Percentiles rank a stretch among this genome's conserved stretches.
phyloP scores from a whole-genome alignment of 2,113 vertebrate species.

The Grammomys dolichurus region DNA sequence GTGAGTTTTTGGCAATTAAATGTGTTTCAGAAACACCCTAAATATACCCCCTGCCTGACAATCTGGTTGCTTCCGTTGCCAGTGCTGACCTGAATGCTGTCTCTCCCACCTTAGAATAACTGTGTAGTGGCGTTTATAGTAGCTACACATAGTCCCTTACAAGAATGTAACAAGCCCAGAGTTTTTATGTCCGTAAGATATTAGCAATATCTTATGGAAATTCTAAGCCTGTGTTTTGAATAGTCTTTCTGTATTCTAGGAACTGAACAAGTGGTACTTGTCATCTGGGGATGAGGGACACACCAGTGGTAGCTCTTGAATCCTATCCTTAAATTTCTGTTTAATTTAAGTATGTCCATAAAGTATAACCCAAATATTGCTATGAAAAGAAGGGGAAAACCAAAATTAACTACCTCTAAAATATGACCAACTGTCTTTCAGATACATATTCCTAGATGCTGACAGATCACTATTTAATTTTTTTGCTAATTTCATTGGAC shows the following conservation, averaged over 20 bases:
- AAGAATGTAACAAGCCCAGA: constrained; percentile 39
- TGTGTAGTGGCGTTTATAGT: constrained; percentile 46
- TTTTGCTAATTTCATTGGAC: constrained; percentile 8
- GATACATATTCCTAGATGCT: not conserved
- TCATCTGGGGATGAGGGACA: not conserved
- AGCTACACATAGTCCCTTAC: not conserved
- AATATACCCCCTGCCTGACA: constrained; percentile 84
- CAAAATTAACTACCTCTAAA: constrained; percentile 43
- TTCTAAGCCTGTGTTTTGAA: constrained; percentile 28
- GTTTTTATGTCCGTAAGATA: not conserved
- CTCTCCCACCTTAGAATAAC: constrained; percentile 58
- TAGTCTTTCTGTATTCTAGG: constrained; percentile 49
- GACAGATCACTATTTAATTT: constrained; percentile 41
- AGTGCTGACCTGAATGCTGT: constrained; percentile 81
- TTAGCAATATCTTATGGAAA: constrained; percentile 46
- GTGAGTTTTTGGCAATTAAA: constrained; percentile 92
- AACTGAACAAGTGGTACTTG: constrained; percentile 48
- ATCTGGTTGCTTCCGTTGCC: constrained; percentile 86
- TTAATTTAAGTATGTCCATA: constrained; percentile 7
- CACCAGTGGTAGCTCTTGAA: constrained; percentile 15
- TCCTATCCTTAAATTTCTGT: constrained; percentile 31
- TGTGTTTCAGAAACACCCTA: constrained; percentile 83
- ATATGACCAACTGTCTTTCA: not conserved
- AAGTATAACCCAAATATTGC: constrained; percentile 34
- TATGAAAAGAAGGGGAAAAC: not conserved